Evolutionary conservation across 2,113 vertebrate genomes (phyloP), one percentile per base, ranked within the genome.

Genomic region (Phrynosoma blainvillii): DNA sequence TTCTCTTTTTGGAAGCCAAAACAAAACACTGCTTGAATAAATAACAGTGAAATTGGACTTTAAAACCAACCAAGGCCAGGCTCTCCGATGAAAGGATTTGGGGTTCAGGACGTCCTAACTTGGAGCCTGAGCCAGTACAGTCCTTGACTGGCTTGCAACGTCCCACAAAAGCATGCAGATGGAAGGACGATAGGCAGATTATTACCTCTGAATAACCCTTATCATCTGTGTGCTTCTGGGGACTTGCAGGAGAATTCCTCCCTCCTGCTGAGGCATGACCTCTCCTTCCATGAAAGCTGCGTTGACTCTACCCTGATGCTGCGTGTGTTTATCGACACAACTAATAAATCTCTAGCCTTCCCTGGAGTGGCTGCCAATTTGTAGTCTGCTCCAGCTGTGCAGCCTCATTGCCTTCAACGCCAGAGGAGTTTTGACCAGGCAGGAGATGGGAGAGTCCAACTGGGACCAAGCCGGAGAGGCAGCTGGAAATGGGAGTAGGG

Each of bases 271-370:
- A 65, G 75, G 79, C 86, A 1, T 32, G 70, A 47, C 79, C 86
- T 32, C 70, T 36, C 71, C 20, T 66, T 68, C 56, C 16, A 76
- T 79, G 5, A 83, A 88, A 82, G 86, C 79, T 77, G 79, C 25
- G 27, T 76, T 25, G 59, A 83, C 80, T 88, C 59, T 82, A 4
- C 56, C 79, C 79, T n/a, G 20, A 47, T 88, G 75, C 62, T 8
- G 68, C 59, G 47, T 21, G 9, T 88, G 86, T 88, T 88, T 88
- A 88, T 88, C 86, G 66, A 32, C 73, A 77, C 86, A 82, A 88
- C 79, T 82, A 66, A 88, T 88, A 88, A 88, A 88, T 83, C 80
- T 77, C 71, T 4, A 40, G 68, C 71, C 86, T 66, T 88, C 47
- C 4, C 56, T 32, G 79, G 5, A 25, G 79, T 30, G 4, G 86